Evolutionary conservation across 2,797 vertebrate species (phyloP).

Genomic region (Oceanodroma leucorhoa): DNA sequence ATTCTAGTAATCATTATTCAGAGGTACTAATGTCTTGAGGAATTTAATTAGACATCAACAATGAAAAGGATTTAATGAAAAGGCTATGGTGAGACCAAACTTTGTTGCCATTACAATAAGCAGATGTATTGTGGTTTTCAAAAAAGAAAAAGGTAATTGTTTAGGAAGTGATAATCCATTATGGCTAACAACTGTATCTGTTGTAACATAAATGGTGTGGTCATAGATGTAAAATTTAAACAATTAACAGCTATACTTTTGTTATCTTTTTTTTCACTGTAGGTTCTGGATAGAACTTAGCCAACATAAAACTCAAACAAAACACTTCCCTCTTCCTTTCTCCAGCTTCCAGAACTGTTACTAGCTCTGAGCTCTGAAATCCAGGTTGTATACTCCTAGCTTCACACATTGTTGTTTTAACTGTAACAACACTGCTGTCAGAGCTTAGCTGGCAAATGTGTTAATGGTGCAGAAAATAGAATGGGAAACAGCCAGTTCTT

Average conservation of each 20-base stretch:
- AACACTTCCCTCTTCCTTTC: not conserved
- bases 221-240: not conserved
- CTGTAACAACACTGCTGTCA: not conserved
- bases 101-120: not conserved
- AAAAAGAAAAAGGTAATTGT: not conserved
- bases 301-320: not conserved
- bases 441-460: conserved; percentile 5
- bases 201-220: not conserved
- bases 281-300: not conserved
- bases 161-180: not conserved
- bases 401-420: not conserved
- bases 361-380: not conserved
- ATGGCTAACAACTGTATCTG: not conserved
- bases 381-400: not conserved
- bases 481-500: not conserved
- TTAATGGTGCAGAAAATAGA: conserved; percentile 40
- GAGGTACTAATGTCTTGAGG: not conserved
- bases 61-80: not conserved
- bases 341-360: not conserved
- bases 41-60: not conserved
- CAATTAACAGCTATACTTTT: not conserved
- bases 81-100: not conserved
- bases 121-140: not conserved
- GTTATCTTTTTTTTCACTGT: not conserved
- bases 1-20: not conserved